These are phyloP conservation scores for Helobdella robusta DNA, from an alignment of 2,888 invertebrate genomes.

Conservation along the genomic window DNA sequence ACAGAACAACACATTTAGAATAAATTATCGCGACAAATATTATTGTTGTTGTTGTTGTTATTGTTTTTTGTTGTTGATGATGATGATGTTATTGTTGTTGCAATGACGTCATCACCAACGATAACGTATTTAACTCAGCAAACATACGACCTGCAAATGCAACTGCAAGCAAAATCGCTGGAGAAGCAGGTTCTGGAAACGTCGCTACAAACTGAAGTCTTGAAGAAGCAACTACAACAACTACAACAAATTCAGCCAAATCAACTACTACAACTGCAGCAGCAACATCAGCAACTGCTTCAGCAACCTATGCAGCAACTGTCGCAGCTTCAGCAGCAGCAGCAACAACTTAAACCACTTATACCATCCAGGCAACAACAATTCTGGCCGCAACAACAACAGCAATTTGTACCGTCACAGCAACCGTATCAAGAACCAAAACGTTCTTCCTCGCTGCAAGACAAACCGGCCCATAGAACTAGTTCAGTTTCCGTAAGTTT, in stretches of 20 bases:
- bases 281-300: background rate
- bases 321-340: background rate
- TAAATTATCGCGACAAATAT: no score
- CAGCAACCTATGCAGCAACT: background rate
- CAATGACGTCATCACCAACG: no score
- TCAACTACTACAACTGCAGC: constrained; percentile 5
- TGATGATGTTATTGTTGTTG: no score
- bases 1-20: no score
- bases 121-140: no score
- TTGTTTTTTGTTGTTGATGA: no score
- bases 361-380: background rate
- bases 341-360: background rate
- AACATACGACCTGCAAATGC: constrained; percentile 1
- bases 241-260: background rate
- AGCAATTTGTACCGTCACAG: background rate
- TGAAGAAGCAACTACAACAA: background rate
- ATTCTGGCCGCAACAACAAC: background rate
- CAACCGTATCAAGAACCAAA: background rate
- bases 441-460: no score
- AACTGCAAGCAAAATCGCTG: background rate
- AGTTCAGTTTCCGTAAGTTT: no score
- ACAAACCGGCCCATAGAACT: no score
- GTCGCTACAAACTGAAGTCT: background rate
- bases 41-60: no score
- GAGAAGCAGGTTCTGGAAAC: background rate